These are phyloP conservation scores for Pyxicephalus adspersus DNA, from an alignment of 2,113 vertebrate species.

Conservation along the genomic window DNA sequence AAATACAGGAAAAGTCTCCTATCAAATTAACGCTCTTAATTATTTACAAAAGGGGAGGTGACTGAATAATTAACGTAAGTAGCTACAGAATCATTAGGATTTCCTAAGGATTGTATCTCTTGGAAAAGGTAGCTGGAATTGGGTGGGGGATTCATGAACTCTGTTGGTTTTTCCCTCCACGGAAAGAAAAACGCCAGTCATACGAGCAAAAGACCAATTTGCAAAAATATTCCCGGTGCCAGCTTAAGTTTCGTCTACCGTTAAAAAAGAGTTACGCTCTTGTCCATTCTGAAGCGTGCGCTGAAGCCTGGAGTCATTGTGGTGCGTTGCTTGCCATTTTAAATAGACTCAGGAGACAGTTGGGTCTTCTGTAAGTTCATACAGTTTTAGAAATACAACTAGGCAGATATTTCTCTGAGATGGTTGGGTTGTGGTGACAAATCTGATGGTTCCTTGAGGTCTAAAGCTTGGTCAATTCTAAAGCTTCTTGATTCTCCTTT, in stretches of 20 bases:
- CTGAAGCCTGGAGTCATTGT: too few species aligned
- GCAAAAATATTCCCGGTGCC: slow-evolving; percentile 23
- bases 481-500: too few species aligned
- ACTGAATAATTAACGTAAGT: slow-evolving; percentile 30
- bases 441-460: too few species aligned
- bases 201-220: slow-evolving; percentile 15
- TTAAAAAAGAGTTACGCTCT: neutral
- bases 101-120: slow-evolving; percentile 33
- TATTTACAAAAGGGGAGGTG: slow-evolving; percentile 49
- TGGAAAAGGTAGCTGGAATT: slow-evolving; percentile 21
- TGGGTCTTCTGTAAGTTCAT: too few species aligned
- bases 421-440: too few species aligned
- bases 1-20: slow-evolving; percentile 15
- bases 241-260: slow-evolving; percentile 21
- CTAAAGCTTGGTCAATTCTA: too few species aligned
- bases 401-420: too few species aligned
- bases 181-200: slow-evolving; percentile 42
- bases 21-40: slow-evolving; percentile 34
- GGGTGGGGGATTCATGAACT: slow-evolving; percentile 5
- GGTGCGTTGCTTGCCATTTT: too few species aligned
- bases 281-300: neutral
- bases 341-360: too few species aligned
- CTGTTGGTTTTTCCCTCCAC: slow-evolving; percentile 36
- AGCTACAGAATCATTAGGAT: slow-evolving; percentile 43
- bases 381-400: too few species aligned